Percentiles rank a stretch among this genome's conserved stretches.
Conservation (phyloP, 2,888 invertebrate species). For the Rhingia rostrata region DNA sequence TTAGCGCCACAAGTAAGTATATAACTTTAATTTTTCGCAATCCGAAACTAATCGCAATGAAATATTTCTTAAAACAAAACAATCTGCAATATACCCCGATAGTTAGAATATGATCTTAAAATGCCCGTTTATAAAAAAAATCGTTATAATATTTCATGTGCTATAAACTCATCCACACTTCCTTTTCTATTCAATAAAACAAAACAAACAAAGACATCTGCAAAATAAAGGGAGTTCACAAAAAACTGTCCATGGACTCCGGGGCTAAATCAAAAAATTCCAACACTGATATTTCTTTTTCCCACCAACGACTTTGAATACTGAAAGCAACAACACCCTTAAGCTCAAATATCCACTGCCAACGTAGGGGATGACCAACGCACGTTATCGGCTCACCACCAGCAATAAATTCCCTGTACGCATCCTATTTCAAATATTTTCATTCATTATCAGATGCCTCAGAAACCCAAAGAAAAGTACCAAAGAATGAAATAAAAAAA, state of each 20-base stretch:
- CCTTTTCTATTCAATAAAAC: constrained; percentile 32
- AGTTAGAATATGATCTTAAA: no score
- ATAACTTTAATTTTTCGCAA: no score
- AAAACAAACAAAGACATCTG: constrained; percentile 13
- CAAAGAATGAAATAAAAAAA: constrained; percentile 24
- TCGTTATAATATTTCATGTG: not conserved
- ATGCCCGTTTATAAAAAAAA: not conserved
- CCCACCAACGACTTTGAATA: constrained; percentile 53
- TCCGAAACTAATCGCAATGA: no score
- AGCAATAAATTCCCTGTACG: constrained; percentile 54
- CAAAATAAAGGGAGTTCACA: not conserved
- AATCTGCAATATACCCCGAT: no score
- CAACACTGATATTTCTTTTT: constrained; percentile 43
- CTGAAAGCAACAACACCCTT: constrained; percentile 49
- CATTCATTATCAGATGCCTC: constrained; percentile 19
- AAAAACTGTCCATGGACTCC: constrained; percentile 12
- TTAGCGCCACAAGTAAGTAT: no score
- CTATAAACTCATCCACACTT: constrained; percentile 53
- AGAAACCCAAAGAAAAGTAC: constrained; percentile 9
- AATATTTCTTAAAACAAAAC: no score
- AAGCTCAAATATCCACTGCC: constrained; percentile 44
- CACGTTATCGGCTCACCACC: constrained; percentile 36
- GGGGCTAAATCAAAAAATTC: constrained; percentile 37
- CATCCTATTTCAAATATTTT: constrained; percentile 60
- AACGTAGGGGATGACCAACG: constrained; percentile 43